Evolutionary conservation across 2,888 invertebrate genomes (phyloP), one percentile per base, ranked within the genome.

Genomic region (Phorcus lineatus): DNA sequence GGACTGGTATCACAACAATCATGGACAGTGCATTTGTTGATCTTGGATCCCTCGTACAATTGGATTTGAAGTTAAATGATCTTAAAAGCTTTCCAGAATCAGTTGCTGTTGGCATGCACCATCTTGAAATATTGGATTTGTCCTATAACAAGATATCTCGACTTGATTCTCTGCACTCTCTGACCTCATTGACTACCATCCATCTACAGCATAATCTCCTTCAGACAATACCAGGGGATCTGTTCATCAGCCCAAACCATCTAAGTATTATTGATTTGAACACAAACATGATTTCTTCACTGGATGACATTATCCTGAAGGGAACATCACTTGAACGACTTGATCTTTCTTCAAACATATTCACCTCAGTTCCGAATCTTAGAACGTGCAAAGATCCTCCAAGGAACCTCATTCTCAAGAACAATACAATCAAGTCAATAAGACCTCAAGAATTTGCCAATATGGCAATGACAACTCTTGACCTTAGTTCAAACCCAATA

Each of bases 291-390:
- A 79, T 90, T 0, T 19, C 62, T 19, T 74, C 55, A 7, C 75
- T 89, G n/a, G 81, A 83, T 6, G 80, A 77, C 2, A 77, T 76
- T 19, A 77, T 84, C 9, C 80, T 88, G 19, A 55, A 66, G 9
- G 85, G 86, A 28, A 84, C 85, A n/a, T 66, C 80, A 13, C 11
- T 88, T 36, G 84, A 82, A 7, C 28, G 62, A 2, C 52, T 89
- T 24, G 85, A 89, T 78, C 77, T 89, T 28, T 85, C 84, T 11
- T 80, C 81, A 3, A 89, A 89, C 67, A 17, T 78, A 4, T 74
- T 89, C 11, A 77, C 82, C 6, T 74, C 81, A 13, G 76, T 88
- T 55, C 86, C 88, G 9, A 77, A 83, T 6, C 66, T 89, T 19
- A 53, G 55, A 7, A 19, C 53, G 3, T 40, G 74, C 6, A 57